Evolutionary conservation across 2,888 invertebrate genomes (phyloP).

Genomic region (Drosophila tanythrix): DNA sequence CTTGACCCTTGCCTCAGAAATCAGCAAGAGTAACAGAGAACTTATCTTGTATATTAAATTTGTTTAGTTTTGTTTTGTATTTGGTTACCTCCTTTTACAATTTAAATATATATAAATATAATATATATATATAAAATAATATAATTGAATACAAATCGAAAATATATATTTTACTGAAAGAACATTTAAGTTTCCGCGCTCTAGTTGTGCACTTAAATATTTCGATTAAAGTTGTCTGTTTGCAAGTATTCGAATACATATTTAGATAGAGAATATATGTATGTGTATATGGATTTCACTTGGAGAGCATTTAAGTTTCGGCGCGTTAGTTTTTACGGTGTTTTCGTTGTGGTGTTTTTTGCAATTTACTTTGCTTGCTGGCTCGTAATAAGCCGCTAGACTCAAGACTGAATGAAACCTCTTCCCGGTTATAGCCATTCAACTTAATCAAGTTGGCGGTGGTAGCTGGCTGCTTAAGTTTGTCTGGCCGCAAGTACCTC

Average conservation of each 20-base stretch:
- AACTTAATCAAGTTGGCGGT: slow-evolving; percentile 71
- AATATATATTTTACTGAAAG: not conserved
- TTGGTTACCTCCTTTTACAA: not conserved
- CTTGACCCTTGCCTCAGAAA: not conserved
- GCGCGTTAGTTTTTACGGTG: not conserved
- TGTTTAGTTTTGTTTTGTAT: not conserved
- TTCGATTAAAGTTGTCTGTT: not conserved
- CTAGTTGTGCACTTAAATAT: slow-evolving; percentile 7
- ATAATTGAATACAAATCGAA: too few species aligned
- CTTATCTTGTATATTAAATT: not conserved
- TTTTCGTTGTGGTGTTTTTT: slow-evolving; percentile 37
- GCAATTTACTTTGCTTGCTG: slow-evolving; percentile 72
- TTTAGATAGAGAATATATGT: not conserved
- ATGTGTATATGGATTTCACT: not conserved
- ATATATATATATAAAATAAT: too few species aligned
- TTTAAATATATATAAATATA: not conserved
- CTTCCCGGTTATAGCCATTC: slow-evolving; percentile 59
- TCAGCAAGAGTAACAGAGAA: not conserved
- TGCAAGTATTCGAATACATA: not conserved
- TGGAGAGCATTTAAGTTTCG: slow-evolving; percentile 37
- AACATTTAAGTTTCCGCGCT: slow-evolving; percentile 21
- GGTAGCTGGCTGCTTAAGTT: slow-evolving; percentile 65
- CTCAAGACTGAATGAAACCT: slow-evolving; percentile 46
- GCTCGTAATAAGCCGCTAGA: slow-evolving; percentile 75
- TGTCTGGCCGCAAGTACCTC: slow-evolving; percentile 63